These are phyloP conservation scores for Alauda arvensis DNA, from an alignment of 2,797 vertebrate species.

Conservation along the genomic window DNA sequence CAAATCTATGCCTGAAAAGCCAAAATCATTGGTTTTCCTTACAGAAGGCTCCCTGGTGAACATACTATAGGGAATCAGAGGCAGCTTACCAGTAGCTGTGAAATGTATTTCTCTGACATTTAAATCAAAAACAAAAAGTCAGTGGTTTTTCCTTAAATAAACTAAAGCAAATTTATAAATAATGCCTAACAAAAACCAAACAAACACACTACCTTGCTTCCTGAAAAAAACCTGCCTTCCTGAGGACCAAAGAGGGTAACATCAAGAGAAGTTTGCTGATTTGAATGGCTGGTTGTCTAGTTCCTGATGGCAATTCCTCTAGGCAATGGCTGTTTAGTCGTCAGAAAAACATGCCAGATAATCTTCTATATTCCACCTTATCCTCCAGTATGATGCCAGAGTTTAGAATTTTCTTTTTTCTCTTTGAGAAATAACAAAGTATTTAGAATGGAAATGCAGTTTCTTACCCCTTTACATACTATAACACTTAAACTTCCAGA, in stretches of 20 bases:
- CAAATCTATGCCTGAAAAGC: constrained; percentile 47
- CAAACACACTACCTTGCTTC: background rate
- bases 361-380: background rate
- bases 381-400: background rate
- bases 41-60: constrained; percentile 31
- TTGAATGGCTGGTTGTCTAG: background rate
- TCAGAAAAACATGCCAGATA: background rate
- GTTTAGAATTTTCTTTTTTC: background rate
- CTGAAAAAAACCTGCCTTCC: background rate
- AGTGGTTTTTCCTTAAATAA: constrained; percentile 7
- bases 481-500: background rate
- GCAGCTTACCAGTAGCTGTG: constrained; percentile 37
- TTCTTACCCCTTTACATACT: background rate
- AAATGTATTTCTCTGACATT: constrained; percentile 18
- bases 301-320: background rate
- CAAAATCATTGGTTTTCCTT: constrained; percentile 53
- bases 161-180: background rate
- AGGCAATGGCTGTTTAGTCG: background rate
- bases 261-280: constrained; percentile 20
- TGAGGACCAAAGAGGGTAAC: constrained; percentile 12
- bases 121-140: background rate
- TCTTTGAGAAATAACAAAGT: background rate
- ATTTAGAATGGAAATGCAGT: background rate
- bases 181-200: background rate
- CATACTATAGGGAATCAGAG: constrained; percentile 28